These are phyloP conservation scores for Trichonephila clavata DNA, from an alignment of 1,140 invertebrate species.

Conservation along the genomic window DNA sequence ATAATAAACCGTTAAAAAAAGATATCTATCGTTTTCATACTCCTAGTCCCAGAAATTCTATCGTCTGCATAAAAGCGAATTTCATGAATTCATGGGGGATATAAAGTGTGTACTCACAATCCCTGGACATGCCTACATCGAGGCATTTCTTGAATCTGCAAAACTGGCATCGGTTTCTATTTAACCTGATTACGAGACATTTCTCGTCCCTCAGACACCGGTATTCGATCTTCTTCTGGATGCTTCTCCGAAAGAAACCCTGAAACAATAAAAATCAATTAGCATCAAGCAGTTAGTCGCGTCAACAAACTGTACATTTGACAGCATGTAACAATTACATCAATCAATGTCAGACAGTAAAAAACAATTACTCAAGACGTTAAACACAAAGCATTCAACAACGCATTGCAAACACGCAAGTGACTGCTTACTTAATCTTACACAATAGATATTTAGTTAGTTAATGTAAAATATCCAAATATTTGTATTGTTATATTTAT, in stretches of 20 bases:
- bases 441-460: no score
- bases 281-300: background rate
- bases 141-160: slow-evolving; percentile 99
- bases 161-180: slow-evolving; percentile 98
- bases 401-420: no score
- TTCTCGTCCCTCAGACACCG: slow-evolving; percentile 97
- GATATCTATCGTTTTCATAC: background rate
- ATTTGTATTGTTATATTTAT: no score
- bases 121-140: slow-evolving; percentile 98
- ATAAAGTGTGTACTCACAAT: slow-evolving; percentile 88
- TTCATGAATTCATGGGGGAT: background rate
- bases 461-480: no score
- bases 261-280: slow-evolving; percentile 79
- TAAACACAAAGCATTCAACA: no score
- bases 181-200: slow-evolving; percentile 97
- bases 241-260: slow-evolving; percentile 89
- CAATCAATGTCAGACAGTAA: no score
- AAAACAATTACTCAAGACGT: no score
- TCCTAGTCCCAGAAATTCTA: no score
- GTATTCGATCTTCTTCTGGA: slow-evolving; percentile 99
- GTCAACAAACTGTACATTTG: no score
- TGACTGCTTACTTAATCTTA: no score
- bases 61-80: no score
- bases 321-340: no score
- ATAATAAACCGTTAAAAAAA: background rate